These are phyloP conservation scores for Fragum sueziense DNA, from an alignment of 2,888 invertebrate species.

Conservation along the genomic window DNA sequence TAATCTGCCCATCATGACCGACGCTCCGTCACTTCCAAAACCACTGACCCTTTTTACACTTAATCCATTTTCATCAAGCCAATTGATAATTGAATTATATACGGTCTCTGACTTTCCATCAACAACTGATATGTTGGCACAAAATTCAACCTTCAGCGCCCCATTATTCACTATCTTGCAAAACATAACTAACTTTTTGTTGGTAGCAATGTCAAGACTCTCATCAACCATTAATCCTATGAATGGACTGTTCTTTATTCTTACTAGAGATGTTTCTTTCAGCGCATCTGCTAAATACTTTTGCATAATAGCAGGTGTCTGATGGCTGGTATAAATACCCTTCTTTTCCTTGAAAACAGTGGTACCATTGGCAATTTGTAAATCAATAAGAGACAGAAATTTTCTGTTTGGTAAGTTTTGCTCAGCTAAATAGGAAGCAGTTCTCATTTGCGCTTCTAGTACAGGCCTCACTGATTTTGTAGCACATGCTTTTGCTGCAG, in stretches of 20 bases:
- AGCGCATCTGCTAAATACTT: conserved; percentile 26
- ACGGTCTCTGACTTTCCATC: conserved; percentile 43
- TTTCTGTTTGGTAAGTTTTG: conserved; percentile 21
- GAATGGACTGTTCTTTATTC: conserved; percentile 36
- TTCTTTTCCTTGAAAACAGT: conserved; percentile 3
- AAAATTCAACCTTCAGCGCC: conserved; percentile 17
- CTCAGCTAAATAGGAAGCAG: conserved; percentile 11
- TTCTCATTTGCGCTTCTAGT: conserved; percentile 20
- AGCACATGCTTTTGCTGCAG: conserved; percentile 12
- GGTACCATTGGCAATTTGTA: conserved; percentile 14
- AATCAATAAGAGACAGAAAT: conserved; percentile 26
- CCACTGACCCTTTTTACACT: conserved; percentile 22
- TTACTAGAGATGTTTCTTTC: conserved; percentile 10
- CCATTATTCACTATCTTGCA: conserved; percentile 27
- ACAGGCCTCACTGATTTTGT: neutral
- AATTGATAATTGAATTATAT: conserved; percentile 26
- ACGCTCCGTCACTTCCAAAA: conserved; percentile 35
- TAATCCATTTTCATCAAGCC: conserved; percentile 19
- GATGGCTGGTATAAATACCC: conserved; percentile 34
- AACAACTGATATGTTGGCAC: conserved; percentile 7
- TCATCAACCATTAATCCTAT: conserved; percentile 42
- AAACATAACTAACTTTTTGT: conserved; percentile 36
- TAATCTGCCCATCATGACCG: conserved; percentile 32
- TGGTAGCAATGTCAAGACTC: conserved; percentile 27
- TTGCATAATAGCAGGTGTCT: conserved; percentile 13